A percentile compares a stretch with the other conserved stretches of the same genome.
Conservation (phyloP, 2,797 vertebrate species). For the Darevskia mixta region DNA sequence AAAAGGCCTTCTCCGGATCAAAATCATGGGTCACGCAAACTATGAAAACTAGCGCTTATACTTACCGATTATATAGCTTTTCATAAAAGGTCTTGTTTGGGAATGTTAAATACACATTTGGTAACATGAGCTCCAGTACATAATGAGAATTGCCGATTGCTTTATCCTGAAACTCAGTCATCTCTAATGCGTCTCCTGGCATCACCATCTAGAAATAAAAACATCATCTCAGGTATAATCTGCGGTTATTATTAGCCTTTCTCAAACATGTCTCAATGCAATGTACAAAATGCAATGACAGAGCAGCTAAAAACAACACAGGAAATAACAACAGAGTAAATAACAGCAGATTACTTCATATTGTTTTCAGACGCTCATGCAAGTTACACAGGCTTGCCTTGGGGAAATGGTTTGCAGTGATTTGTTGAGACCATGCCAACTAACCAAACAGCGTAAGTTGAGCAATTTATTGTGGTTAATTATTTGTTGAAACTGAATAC, state of each 20-base stretch:
- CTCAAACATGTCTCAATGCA: too few relatives aligned
- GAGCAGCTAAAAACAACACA: too few relatives aligned
- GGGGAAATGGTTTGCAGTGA: background rate
- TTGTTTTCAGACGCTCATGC: background rate
- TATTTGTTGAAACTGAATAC: background rate
- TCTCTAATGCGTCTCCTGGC: slow-evolving; percentile 94
- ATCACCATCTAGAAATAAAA: slow-evolving; percentile 91
- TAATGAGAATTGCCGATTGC: slow-evolving; percentile 95
- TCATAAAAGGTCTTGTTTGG: slow-evolving; percentile 95
- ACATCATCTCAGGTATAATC: background rate
- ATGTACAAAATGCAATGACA: too few relatives aligned
- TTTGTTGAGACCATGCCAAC: background rate
- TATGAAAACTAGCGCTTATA: slow-evolving; percentile 29
- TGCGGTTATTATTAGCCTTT: too few relatives aligned
- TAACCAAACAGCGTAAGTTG: background rate
- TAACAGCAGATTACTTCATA: too few relatives aligned
- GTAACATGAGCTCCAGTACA: slow-evolving; percentile 91
- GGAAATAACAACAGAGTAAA: too few relatives aligned
- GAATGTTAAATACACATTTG: slow-evolving; percentile 89
- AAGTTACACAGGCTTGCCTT: background rate
- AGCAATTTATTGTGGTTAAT: background rate
- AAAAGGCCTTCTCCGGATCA: background rate
- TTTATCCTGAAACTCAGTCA: slow-evolving; percentile 98
- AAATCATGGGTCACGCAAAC: background rate
- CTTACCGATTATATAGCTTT: slow-evolving; percentile 95